Percentiles rank a stretch among this genome's conserved stretches.
Conservation (phyloP, 1,140 invertebrate genomes). For the Nasonia longicornis region DNA sequence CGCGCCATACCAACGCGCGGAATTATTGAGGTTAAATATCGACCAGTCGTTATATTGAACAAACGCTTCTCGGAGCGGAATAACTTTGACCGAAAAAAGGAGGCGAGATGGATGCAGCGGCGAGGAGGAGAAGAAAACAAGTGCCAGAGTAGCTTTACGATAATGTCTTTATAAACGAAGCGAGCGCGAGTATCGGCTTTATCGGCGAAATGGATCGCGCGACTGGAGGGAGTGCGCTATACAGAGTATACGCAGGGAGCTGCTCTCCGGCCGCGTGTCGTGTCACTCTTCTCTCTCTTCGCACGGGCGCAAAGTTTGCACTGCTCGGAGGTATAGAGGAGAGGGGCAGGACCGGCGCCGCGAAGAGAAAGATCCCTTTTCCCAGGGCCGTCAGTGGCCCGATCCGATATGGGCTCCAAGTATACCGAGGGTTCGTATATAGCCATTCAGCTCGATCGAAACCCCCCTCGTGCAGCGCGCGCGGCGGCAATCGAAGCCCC, state of each 20-base stretch:
- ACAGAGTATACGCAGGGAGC: neutral
- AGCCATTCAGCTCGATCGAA: constrained; percentile 30
- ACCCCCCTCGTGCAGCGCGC: constrained; percentile 20
- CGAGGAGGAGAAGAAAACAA: constrained; percentile 12
- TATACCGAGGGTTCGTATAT: constrained; percentile 19
- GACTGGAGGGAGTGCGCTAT: neutral
- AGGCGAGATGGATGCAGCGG: no score
- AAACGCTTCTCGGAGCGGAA: no score
- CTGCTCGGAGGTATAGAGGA: neutral
- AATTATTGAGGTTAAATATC: no score
- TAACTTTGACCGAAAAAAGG: no score
- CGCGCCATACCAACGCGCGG: no score
- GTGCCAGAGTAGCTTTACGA: constrained; percentile 17
- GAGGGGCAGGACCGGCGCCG: neutral
- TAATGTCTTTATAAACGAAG: constrained; percentile 46
- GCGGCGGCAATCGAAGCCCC: constrained; percentile 36
- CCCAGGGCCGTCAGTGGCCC: neutral
- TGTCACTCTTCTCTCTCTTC: constrained; percentile 3
- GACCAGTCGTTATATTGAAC: no score
- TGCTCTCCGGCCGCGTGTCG: constrained; percentile 2
- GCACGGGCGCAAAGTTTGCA: constrained; percentile 18
- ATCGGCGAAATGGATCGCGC: constrained; percentile 40
- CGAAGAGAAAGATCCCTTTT: constrained; percentile 1
- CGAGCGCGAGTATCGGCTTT: constrained; percentile 33
- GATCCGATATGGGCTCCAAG: constrained; percentile 33